These are phyloP conservation scores for Meteorus cinctellus DNA, from an alignment of 2,888 invertebrate species.

Conservation along the genomic window DNA sequence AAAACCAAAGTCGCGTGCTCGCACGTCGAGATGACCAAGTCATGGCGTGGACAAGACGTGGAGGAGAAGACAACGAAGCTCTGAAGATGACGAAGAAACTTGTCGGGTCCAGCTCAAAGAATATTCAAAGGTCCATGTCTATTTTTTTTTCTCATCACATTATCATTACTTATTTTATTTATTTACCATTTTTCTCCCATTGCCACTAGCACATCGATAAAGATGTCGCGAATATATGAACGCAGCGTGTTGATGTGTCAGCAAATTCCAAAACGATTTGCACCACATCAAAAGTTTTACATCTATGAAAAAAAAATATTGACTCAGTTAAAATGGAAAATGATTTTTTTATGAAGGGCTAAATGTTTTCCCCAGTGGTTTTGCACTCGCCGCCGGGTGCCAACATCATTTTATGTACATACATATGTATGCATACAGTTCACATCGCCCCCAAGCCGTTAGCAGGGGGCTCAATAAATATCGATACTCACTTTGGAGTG, in stretches of 20 bases:
- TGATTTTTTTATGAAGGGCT: constrained; percentile 10
- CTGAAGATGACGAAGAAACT: neutral
- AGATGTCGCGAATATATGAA: constrained; percentile 61
- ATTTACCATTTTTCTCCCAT: neutral
- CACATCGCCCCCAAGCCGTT: constrained; percentile 38
- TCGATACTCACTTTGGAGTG: constrained; percentile 17
- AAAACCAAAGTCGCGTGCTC: constrained; percentile 9
- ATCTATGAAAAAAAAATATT: constrained; percentile 5
- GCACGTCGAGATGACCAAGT: constrained; percentile 5
- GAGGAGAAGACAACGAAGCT: neutral
- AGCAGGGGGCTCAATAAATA: constrained; percentile 41
- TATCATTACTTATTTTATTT: neutral
- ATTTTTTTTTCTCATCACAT: neutral
- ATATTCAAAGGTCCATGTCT: neutral
- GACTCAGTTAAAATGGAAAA: neutral
- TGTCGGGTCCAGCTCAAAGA: neutral
- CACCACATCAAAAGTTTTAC: constrained; percentile 31
- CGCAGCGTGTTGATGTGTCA: constrained; percentile 58
- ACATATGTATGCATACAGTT: constrained; percentile 15
- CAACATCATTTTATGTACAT: constrained; percentile 9
- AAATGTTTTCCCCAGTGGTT: constrained; percentile 11
- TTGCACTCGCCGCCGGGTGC: constrained; percentile 46
- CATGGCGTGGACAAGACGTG: neutral
- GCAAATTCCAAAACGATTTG: constrained; percentile 61
- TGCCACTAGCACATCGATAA: constrained; percentile 52